Evolutionary conservation across 2,113 vertebrate genomes (phyloP).

Genomic region (Martes martes): DNA sequence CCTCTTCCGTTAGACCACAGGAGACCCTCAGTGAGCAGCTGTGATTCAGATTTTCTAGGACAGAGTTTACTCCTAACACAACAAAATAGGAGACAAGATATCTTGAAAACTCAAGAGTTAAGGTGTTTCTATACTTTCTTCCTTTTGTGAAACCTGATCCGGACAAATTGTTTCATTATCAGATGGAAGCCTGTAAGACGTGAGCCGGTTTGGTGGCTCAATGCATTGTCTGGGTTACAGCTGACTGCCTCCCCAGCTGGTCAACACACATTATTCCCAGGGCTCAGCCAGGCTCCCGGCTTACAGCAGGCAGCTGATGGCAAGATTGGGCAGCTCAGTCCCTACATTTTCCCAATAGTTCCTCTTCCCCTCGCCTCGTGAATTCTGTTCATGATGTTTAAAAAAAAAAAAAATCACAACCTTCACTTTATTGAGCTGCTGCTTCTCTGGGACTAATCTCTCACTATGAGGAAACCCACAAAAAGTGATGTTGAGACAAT

Average conservation of each 20-base stretch:
- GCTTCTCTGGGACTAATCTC: constrained; percentile 11
- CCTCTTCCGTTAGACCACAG: accelerated
- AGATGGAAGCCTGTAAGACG: not conserved
- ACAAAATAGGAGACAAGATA: not conserved
- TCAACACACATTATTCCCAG: not conserved
- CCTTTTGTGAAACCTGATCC: not conserved
- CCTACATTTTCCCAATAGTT: not conserved
- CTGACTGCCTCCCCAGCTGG: not conserved
- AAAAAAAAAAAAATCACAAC: not conserved
- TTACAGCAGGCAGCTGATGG: not conserved
- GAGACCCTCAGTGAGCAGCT: not conserved
- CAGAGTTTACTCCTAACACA: not conserved
- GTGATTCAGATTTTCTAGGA: not conserved
- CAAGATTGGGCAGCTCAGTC: not conserved
- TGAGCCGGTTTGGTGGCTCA: not conserved
- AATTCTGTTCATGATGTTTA: not conserved
- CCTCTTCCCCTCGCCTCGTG: not conserved
- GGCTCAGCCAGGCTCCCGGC: not conserved
- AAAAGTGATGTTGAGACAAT: not conserved
- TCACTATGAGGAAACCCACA: not conserved
- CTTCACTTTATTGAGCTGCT: not conserved
- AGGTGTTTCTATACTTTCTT: not conserved
- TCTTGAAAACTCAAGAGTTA: not conserved
- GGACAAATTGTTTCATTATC: not conserved
- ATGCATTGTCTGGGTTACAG: not conserved